Base-by-base conservation (phyloP, 2,113 vertebrate species). In the Columbina picui region DNA sequence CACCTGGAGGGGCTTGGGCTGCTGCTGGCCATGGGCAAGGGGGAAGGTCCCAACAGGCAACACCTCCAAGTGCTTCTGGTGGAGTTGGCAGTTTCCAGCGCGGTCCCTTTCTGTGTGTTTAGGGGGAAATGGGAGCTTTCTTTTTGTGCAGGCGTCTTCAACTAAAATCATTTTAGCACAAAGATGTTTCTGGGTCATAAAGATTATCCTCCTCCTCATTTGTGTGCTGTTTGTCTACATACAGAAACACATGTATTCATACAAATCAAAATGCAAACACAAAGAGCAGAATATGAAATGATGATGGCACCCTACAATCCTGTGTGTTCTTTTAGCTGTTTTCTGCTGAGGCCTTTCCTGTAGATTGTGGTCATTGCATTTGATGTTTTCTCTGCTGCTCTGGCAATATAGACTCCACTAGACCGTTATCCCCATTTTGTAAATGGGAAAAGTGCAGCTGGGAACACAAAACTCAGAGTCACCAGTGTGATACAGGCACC, bases 271-370 rank as follows among this genome's bases (percentile, higher is more conserved):
- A 53, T 12, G n/a, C 22, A 29, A 23, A 3, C 2, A 4, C 26
- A 6, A 2, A 29, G 38, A 69, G 41, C 6, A 4, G n/a, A 36
- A 29, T 7, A 17, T 13, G 52, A 59, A 74, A n/a, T 55, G 29
- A 3, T 12, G 20, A 13, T 32, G 50, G 36, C 34, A 41, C 53
- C 67, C 41, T 23, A 17, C 4, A 11, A 1, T n/a, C 39, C 39
- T 22, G 10, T 9, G 7, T 0, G 0, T 12, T 47, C 22, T 9
- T 43, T 68, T 67, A 49, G 38, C 50, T 81, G 34, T 15, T 69
- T 78, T 64, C 61, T 84, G 56, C 38, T n/a, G 30, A 69, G 26
- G 61, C 43, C 19, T 41, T 69, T n/a, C 26, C 61, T 64, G 30
- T n/a, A 38, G 63, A 12, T 22, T 19, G 36, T 0, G 0, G 7